Conservation (phyloP, 2,888 invertebrate genomes). For the Cheilosia variabilis region DNA sequence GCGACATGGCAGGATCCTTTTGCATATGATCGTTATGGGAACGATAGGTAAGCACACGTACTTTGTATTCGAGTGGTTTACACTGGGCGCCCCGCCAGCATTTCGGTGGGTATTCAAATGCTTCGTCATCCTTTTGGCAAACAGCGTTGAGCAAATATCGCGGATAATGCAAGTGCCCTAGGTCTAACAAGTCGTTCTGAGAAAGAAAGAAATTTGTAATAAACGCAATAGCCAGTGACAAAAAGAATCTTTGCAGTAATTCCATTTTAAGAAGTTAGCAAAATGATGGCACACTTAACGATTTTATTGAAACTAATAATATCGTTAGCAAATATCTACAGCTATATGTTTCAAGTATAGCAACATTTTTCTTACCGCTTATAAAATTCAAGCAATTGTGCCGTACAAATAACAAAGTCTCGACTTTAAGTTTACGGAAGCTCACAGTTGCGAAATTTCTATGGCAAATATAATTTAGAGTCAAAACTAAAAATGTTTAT, state of each 20-base stretch:
- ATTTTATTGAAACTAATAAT: no score
- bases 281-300: no score
- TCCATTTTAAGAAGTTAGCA: no score
- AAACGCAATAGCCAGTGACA: background rate
- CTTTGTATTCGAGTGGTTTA: conserved; percentile 82
- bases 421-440: no score
- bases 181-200: conserved; percentile 81
- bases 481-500: no score
- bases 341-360: background rate
- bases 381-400: no score
- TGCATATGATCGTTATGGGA: conserved; percentile 76
- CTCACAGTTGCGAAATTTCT: no score
- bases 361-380: no score
- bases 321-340: no score
- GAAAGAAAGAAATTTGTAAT: background rate
- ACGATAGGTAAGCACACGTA: conserved; percentile 80
- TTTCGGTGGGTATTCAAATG: conserved; percentile 77
- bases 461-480: no score
- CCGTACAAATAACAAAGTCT: no score
- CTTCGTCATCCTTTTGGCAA: conserved; percentile 79
- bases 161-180: conserved; percentile 81
- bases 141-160: conserved; percentile 82
- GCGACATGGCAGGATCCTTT: conserved; percentile 77
- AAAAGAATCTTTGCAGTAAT: no score
- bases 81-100: conserved; percentile 82